These are phyloP conservation scores for Drosophila subquinaria DNA, from an alignment of 2,888 invertebrate genomes.

Conservation along the genomic window DNA sequence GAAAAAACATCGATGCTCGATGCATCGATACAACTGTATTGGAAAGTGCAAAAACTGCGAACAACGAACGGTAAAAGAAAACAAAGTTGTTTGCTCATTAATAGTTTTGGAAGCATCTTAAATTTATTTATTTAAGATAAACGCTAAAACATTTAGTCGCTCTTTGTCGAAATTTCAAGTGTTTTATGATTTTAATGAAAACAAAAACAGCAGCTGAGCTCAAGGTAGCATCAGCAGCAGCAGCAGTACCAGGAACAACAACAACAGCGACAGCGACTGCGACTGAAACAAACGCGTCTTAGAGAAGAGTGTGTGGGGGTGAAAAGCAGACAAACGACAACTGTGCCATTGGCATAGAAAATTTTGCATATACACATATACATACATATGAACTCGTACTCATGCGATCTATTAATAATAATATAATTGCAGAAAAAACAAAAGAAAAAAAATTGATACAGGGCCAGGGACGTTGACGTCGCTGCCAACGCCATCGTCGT, in stretches of 20 bases:
- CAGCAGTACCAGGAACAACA: constrained; percentile 19
- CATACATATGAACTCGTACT: constrained; percentile 27
- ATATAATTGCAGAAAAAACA: constrained; percentile 56
- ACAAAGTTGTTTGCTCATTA: constrained; percentile 10
- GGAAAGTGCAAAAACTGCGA: constrained; percentile 57
- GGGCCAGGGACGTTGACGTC: constrained; percentile 57
- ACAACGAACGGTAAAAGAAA: constrained; percentile 49
- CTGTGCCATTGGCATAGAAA: constrained; percentile 78
- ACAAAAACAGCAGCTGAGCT: constrained; percentile 32
- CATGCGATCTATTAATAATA: constrained; percentile 37
- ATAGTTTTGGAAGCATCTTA: constrained; percentile 14
- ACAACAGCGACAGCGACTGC: constrained; percentile 28
- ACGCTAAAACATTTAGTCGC: not conserved
- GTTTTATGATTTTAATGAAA: not conserved
- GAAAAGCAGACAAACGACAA: constrained; percentile 55
- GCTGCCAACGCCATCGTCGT: constrained; percentile 26
- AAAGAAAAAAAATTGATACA: constrained; percentile 42
- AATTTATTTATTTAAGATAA: constrained; percentile 1
- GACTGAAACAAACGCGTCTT: constrained; percentile 44
- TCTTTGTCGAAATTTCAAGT: constrained; percentile 27
- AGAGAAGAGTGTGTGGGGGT: constrained; percentile 43
- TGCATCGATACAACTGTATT: too few relatives aligned
- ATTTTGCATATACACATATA: constrained; percentile 61
- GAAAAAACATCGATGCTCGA: too few relatives aligned
- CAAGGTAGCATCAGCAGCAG: constrained; percentile 32